Base-by-base conservation (phyloP, 1,140 invertebrate species). In the Sitobion miscanthi region DNA sequence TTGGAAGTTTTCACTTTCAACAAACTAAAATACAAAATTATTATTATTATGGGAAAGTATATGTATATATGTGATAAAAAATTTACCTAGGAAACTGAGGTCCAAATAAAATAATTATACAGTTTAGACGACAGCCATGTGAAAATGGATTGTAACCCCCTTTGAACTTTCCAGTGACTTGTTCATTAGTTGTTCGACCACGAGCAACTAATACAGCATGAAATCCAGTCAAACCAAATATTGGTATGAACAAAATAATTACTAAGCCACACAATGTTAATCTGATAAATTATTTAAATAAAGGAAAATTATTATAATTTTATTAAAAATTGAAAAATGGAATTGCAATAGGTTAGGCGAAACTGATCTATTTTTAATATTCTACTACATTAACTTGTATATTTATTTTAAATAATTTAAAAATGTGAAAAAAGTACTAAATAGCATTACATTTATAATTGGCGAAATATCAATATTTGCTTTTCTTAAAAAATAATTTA, bases 141-240 rank as follows among this genome's bases (percentile, higher is more conserved):
- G 98, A 99, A 96, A 99, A 99, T 93, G 99, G 99, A 96, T 99
- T 99, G 95, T 98, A 98, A 47, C 98, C 98, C 91, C 98, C 98
- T 95, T 98, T 98, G 96, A 99, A 99, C 96, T 99, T 99, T 82
- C 98, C 99, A 8, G 99, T 99, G 57, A 99, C 99, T 96, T 99
- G 99, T 96, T 99, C 99, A 96, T 99, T 99, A 93, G 99, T 99
- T n/a, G 99, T 99, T 93, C 99, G 96, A n/a, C 99, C 99, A 94
- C 98, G 96, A 30, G 98, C 98, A 83, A 99, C 98, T 94, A 99
- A 96, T 94, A 99, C 97, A 96, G 99, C 97, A 95, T 99, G 99
- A 96, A 99, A 99, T 91, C 98, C 98, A 93, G 99, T 99, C 94
- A 99, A 96, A 94, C 99, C 99, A 95, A 99, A 97, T 94, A 99